Evolutionary conservation across 2,797 vertebrate species (phyloP).

Genomic region (Hyperoplus immaculatus): DNA sequence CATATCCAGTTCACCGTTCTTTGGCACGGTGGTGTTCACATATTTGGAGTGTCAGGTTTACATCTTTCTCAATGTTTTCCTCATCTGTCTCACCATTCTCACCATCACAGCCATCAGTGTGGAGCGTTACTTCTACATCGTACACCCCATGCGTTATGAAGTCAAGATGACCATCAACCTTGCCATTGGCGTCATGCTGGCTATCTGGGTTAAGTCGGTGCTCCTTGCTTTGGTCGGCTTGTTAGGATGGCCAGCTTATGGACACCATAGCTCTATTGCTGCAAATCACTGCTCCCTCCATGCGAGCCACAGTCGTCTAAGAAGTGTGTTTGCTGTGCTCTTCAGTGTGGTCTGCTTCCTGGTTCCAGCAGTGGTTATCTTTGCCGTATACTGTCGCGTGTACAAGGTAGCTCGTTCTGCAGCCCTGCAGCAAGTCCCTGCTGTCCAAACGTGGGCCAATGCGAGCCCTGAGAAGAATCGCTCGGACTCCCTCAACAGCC

Average conservation of each 20-base stretch:
- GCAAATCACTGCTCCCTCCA: constrained; percentile 91
- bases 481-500: constrained; percentile 91
- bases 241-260: constrained; percentile 90
- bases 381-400: constrained; percentile 90
- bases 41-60: constrained; percentile 91
- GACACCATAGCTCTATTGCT: constrained; percentile 89
- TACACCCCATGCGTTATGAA: constrained; percentile 94
- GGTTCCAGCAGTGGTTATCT: constrained; percentile 90
- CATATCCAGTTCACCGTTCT: constrained; percentile 90
- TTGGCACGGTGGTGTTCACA: constrained; percentile 90
- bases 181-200: constrained; percentile 86
- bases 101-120: constrained; percentile 93
- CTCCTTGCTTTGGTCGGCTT: constrained; percentile 89
- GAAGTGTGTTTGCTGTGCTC: constrained; percentile 89
- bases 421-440: constrained; percentile 84
- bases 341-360: constrained; percentile 92
- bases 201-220: constrained; percentile 91
- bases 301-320: constrained; percentile 90
- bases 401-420: constrained; percentile 94
- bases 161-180: constrained; percentile 91
- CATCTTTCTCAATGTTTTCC: constrained; percentile 93
- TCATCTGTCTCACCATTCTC: constrained; percentile 93
- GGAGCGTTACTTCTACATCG: constrained; percentile 94
- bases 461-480: constrained; percentile 79
- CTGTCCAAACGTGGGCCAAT: constrained; percentile 79